These are phyloP conservation scores for Nesospiza acunhae DNA, from an alignment of 2,113 vertebrate species.

Conservation along the genomic window DNA sequence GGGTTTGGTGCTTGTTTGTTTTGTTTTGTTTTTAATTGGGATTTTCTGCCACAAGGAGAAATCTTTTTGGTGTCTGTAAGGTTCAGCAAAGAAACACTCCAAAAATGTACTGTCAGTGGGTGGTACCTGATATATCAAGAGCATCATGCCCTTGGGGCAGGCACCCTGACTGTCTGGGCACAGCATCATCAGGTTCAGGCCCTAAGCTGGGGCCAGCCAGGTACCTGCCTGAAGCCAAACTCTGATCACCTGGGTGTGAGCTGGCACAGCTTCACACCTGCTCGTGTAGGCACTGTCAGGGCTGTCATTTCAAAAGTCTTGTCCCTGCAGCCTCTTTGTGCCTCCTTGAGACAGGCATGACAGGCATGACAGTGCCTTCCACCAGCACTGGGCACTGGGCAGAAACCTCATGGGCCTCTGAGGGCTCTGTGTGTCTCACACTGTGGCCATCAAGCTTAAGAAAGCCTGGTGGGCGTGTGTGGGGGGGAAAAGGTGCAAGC, in stretches of 20 bases:
- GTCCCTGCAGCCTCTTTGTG: neutral
- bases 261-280: neutral
- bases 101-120: neutral
- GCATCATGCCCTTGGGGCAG: rapidly evolving
- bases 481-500: neutral
- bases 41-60: neutral
- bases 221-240: neutral
- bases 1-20: neutral
- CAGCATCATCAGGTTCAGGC: rapidly evolving
- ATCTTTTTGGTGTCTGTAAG: neutral
- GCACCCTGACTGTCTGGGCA: neutral
- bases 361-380: neutral
- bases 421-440: rapidly evolving
- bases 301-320: neutral
- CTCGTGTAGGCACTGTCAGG: no score
- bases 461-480: neutral
- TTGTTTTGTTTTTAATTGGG: neutral
- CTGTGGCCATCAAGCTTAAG: neutral
- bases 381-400: neutral
- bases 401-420: neutral
- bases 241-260: neutral
- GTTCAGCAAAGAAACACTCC: neutral
- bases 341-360: neutral
- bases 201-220: neutral
- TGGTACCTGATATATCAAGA: neutral